Evolutionary conservation across 2,113 vertebrate genomes (phyloP).

Genomic region (Sarotherodon lohbergeri): DNA sequence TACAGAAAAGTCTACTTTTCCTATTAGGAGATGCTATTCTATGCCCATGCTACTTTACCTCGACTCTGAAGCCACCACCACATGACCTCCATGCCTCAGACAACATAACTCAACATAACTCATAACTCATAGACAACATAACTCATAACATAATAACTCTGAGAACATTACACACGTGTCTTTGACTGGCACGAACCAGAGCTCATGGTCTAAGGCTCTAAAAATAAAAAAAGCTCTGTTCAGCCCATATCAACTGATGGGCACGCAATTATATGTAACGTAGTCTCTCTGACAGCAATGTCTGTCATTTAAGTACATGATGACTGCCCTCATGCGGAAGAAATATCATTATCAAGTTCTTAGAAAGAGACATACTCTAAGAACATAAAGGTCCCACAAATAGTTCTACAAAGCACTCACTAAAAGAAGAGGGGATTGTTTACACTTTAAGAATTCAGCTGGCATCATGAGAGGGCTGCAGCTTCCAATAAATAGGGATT

Average conservation of each 20-base stretch:
- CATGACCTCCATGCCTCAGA: neutral
- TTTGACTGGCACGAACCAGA: neutral
- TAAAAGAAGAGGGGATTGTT: neutral
- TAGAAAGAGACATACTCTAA: neutral
- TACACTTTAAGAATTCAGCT: neutral
- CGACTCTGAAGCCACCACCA: neutral
- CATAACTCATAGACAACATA: too few species aligned
- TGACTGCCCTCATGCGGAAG: conserved; percentile 69
- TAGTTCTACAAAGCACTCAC: neutral
- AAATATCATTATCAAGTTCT: neutral
- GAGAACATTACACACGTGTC: neutral
- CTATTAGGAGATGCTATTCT: neutral
- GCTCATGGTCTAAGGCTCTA: neutral
- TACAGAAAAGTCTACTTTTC: neutral
- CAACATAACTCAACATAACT: neutral
- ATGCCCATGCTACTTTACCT: neutral
- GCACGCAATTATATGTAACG: neutral
- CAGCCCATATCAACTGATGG: neutral
- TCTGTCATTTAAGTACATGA: conserved; percentile 30
- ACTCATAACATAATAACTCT: neutral
- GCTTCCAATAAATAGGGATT: neutral
- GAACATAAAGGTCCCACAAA: neutral
- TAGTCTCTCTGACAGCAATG: neutral
- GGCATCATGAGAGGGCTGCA: neutral
- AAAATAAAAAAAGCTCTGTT: neutral